These are phyloP conservation scores for Thermophis baileyi DNA, from an alignment of 2,113 vertebrate genomes.

Conservation along the genomic window DNA sequence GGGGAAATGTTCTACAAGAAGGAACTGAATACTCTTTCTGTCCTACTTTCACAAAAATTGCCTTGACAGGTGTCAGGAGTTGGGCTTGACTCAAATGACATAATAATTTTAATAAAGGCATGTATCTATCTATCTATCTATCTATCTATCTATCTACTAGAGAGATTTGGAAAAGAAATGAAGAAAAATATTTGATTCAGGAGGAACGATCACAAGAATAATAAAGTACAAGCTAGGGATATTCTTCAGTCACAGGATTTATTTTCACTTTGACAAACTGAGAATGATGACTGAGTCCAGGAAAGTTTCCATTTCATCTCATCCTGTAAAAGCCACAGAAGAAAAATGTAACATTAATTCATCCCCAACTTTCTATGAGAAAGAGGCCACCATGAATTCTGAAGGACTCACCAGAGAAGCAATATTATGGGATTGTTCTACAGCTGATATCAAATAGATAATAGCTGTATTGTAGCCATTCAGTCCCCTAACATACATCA, in stretches of 20 bases:
- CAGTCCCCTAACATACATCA: background rate
- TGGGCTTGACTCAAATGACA: background rate
- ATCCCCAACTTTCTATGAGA: background rate
- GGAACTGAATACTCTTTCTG: background rate
- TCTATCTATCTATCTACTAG: too few relatives aligned
- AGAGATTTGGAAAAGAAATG: background rate
- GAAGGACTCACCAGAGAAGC: background rate
- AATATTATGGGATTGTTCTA: background rate
- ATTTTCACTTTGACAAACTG: background rate
- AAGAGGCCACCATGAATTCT: constrained; percentile 2
- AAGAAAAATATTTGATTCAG: background rate
- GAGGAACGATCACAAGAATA: background rate
- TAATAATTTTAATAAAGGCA: background rate
- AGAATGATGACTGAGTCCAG: background rate
- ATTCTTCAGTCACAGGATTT: background rate
- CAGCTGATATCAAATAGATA: background rate
- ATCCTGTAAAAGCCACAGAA: background rate
- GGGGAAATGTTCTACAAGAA: background rate
- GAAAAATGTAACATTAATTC: constrained; percentile 7
- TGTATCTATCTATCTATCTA: too few relatives aligned
- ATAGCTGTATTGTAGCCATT: background rate
- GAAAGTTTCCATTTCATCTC: background rate
- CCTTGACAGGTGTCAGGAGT: background rate
- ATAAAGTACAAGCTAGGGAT: background rate
- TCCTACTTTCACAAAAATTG: background rate